phyloP scores from a whole-genome alignment of 2,888 invertebrate genomes.

The Drosophila testacea region DNA sequence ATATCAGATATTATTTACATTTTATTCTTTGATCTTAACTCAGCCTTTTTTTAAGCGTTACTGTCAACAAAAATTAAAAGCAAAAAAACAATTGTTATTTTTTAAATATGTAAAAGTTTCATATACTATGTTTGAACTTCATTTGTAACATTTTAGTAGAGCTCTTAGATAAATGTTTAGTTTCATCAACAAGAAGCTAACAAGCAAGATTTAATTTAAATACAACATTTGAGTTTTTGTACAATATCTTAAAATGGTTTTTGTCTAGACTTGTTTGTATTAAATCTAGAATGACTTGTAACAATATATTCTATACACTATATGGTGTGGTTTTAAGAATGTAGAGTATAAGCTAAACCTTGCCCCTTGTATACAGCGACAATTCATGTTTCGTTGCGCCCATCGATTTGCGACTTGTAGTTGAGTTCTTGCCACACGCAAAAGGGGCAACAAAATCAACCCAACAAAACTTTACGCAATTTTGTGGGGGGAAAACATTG shows the following conservation, averaged over 20 bases:
- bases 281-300: background rate
- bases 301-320: background rate
- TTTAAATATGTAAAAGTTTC: too few species aligned
- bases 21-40: background rate
- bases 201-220: background rate
- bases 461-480: conserved; percentile 66
- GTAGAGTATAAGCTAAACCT: conserved; percentile 31
- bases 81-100: too few species aligned
- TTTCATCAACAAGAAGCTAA: background rate
- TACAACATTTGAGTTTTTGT: background rate
- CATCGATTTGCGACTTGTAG: conserved; percentile 49
- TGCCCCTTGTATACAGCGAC: conserved; percentile 22
- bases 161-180: too few species aligned
- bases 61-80: too few species aligned
- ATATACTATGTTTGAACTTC: too few species aligned
- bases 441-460: conserved; percentile 38
- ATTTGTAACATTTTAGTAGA: too few species aligned
- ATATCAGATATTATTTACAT: too few species aligned
- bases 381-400: conserved; percentile 27
- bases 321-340: background rate
- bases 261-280: background rate
- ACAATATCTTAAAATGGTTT: background rate
- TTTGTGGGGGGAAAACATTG: conserved; percentile 29
- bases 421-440: conserved; percentile 22
- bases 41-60: too few species aligned